Evolutionary conservation across 2,888 invertebrate genomes (phyloP), one percentile per base, ranked within the genome.

Genomic region (Marasmarcha lunaedactyla): DNA sequence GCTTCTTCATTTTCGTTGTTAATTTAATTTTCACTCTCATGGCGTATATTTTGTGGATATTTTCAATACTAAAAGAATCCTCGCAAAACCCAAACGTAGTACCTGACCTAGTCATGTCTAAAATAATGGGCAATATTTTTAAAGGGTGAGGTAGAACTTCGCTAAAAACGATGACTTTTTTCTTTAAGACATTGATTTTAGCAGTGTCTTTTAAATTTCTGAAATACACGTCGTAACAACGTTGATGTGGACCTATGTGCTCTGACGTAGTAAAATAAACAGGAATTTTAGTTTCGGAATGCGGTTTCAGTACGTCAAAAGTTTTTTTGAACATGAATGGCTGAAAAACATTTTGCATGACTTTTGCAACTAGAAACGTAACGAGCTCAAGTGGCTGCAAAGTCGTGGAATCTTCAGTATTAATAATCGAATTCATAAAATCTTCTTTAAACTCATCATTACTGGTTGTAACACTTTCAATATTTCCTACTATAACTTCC

Each of bases 141-240:
- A 81, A 50, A 10, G 79, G 78, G 54, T 71, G 61, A 3, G 69
- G 60, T 35, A 74, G 48, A 39, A 71, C 55, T 52, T 78, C 72
- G 11, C 67, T 67, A 40, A 62, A 71, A 10, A 81, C 49, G 50
- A 55, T 65, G 0, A 63, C 39, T 5, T 52, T 59, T 58, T 65
- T 72, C 2, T 49, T 63, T 7, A 57, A 44, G 10, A 63, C 34
- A 1, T 59, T 37, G 12, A 52, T 44, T 13, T 63, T 50, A 6
- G 63, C 62, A 20, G 3, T 5, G 3, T 3, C 20, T 5, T 20
- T 7, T 7, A 20, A 20, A 20, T 20, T 20, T 20, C 7, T 20
- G 20, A 20, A 20, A 20, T 20, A 20, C 15, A 78, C 49, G 42
- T 71, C 62, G 45, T 70, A 81, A 41, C 54, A 63, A 40, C 53